A percentile compares a stretch with the other conserved stretches of the same genome.
Evolutionary conservation across 2,113 vertebrate genomes (phyloP).

Genomic region (Scomber scombrus): DNA sequence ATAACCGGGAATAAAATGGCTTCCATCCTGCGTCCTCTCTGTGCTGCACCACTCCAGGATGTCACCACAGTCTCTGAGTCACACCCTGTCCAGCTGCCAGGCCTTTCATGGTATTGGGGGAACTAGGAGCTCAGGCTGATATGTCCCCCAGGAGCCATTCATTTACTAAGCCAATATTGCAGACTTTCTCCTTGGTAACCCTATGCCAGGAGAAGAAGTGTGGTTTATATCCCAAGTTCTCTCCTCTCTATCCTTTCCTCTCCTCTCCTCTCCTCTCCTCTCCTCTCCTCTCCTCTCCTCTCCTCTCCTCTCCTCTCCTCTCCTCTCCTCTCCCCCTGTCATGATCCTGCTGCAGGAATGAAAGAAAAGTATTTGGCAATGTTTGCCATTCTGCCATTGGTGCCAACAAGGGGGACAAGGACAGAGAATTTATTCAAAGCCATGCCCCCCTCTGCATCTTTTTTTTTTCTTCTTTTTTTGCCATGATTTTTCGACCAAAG

Average conservation of each 20-base stretch:
- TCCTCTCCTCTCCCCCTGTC: not conserved
- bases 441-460: slow-evolving; percentile 54
- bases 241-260: not conserved
- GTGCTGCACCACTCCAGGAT: slow-evolving; percentile 13
- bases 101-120: slow-evolving; percentile 15
- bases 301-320: not conserved
- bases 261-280: too few species aligned
- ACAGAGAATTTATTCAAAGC: slow-evolving; percentile 69
- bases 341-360: slow-evolving; percentile 53
- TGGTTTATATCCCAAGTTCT: slow-evolving; percentile 20
- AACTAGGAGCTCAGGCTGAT: slow-evolving; percentile 48
- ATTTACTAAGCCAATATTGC: slow-evolving; percentile 72
- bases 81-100: slow-evolving; percentile 45
- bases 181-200: slow-evolving; percentile 56
- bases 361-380: slow-evolving; percentile 72
- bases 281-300: not conserved
- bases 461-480: slow-evolving; percentile 22
- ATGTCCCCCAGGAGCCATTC: slow-evolving; percentile 57
- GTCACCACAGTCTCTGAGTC: slow-evolving; percentile 21
- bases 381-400: slow-evolving; percentile 48
- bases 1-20: slow-evolving; percentile 6
- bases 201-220: slow-evolving; percentile 39
- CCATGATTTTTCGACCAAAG: slow-evolving; percentile 36
- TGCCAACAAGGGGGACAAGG: slow-evolving; percentile 65
- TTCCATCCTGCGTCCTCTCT: slow-evolving; percentile 1